Base-by-base conservation (phyloP, 2,888 invertebrate species). In the Neoascia interrupta region DNA sequence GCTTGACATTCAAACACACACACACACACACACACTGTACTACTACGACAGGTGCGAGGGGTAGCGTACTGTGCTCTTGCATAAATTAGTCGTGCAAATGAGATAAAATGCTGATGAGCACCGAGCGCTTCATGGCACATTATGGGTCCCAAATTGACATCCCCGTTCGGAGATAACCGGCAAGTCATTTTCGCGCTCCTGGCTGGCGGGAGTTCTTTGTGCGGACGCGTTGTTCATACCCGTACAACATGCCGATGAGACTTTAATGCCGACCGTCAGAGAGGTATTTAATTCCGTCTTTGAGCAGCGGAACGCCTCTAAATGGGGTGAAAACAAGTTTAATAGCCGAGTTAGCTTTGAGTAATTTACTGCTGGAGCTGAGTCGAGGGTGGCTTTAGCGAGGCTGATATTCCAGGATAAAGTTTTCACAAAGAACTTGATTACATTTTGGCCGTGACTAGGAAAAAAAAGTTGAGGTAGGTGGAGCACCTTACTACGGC, bases 31-130 rank as follows among this genome's bases (percentile, higher is more conserved):
- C 36, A 13, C 26, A 19, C 18, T 37, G 21, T 53, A 37, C 21
- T 18, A 13, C 28, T 13, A 13, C 11, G 3, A 11, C 15, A 8
- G 43, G 41, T 28, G 21, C 23, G 18, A 15, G 3, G 15, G 58
- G 23, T 39, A 54, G 43, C 49, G 49, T 43, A 36, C 60, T 68
- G 73, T 79, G 58, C 47, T 66, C 51, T 54, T 66, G 79, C 61
- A 79, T 79, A 79, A 79, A 79, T 79, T 79, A 73, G 73, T 79
- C 37, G 73, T 61, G 73, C 73, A 79, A 79, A 79, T 73, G 66
- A 79, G 79, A 73, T 79, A 73, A 79, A 73, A 73, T 79, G 79
- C 73, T 73, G 79, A 73, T 79, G 79, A 73, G 56, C 36, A 60
- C 16, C 28, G 54, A 66, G 49, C 26, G 47, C 49, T 73, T 43